Evolutionary conservation across 2,113 vertebrate species (phyloP).

Genomic region (Mobula hypostoma): DNA sequence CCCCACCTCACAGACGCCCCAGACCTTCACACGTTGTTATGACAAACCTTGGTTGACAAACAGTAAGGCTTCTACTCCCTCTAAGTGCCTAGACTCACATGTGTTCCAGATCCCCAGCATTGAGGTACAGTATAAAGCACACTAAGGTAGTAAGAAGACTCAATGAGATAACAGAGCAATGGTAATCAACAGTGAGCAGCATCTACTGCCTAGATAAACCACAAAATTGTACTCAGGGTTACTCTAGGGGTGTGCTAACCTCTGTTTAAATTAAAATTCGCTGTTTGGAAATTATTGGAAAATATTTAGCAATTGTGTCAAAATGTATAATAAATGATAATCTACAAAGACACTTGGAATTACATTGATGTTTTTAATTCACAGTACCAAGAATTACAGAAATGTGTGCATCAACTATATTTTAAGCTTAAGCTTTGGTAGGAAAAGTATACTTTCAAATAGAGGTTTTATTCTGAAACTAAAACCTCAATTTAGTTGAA

Average conservation of each 20-base stretch:
- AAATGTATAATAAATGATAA: background rate
- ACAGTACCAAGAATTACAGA: background rate
- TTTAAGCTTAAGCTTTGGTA: background rate
- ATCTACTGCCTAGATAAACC: background rate
- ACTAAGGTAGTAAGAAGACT: conserved; percentile 3
- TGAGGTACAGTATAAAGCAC: conserved; percentile 58
- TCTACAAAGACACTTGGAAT: background rate
- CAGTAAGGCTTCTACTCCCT: conserved; percentile 87
- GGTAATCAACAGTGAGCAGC: background rate
- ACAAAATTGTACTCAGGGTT: background rate
- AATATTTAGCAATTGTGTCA: conserved; percentile 9
- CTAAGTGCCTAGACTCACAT: conserved; percentile 84
- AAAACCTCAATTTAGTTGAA: background rate
- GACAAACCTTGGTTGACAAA: conserved; percentile 99
- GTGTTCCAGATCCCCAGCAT: conserved; percentile 63
- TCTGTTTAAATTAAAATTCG: background rate
- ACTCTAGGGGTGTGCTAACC: background rate
- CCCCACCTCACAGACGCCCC: conserved; percentile 80
- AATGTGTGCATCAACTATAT: background rate
- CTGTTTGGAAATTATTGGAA: background rate
- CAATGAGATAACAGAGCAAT: conserved; percentile 10
- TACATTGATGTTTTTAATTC: background rate
- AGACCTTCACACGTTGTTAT: conserved; percentile 88
- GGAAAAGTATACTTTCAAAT: background rate
- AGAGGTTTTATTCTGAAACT: background rate